These are phyloP conservation scores for Dryocosmus kuriphilus DNA, from an alignment of 2,888 invertebrate genomes.

Conservation along the genomic window DNA sequence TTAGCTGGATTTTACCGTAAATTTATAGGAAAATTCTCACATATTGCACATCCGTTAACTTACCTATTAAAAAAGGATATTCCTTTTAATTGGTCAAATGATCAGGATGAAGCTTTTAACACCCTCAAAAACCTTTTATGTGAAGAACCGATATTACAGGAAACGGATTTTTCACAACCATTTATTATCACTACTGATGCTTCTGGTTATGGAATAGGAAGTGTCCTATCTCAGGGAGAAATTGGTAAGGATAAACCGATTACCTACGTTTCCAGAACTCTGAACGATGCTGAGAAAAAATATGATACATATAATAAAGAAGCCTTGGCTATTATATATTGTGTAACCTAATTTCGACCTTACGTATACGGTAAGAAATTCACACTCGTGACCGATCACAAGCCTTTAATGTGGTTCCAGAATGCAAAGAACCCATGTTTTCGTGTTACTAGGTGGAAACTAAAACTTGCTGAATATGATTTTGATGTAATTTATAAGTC, in stretches of 20 bases:
- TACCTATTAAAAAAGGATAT: too few relatives aligned
- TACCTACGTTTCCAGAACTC: neutral
- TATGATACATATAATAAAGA: neutral
- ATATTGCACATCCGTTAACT: too few relatives aligned
- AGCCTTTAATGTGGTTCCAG: neutral
- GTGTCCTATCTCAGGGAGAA: neutral
- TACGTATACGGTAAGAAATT: neutral
- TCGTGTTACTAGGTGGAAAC: neutral
- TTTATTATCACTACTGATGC: neutral
- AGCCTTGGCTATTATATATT: neutral
- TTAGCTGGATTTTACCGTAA: too few relatives aligned
- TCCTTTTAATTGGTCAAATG: too few relatives aligned
- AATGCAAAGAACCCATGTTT: neutral
- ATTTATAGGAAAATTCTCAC: too few relatives aligned
- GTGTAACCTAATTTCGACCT: too few relatives aligned
- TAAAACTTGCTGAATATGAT: neutral
- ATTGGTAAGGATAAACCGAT: neutral
- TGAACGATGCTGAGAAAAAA: neutral
- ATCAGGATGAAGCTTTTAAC: too few relatives aligned
- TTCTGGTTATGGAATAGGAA: neutral
- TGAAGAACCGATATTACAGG: too few relatives aligned
- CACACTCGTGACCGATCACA: neutral
- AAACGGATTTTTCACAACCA: too few relatives aligned
- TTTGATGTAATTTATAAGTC: neutral
- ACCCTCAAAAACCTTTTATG: too few relatives aligned